Conservation (phyloP, 2,888 invertebrate genomes). For the Teleogryllus oceanicus region DNA sequence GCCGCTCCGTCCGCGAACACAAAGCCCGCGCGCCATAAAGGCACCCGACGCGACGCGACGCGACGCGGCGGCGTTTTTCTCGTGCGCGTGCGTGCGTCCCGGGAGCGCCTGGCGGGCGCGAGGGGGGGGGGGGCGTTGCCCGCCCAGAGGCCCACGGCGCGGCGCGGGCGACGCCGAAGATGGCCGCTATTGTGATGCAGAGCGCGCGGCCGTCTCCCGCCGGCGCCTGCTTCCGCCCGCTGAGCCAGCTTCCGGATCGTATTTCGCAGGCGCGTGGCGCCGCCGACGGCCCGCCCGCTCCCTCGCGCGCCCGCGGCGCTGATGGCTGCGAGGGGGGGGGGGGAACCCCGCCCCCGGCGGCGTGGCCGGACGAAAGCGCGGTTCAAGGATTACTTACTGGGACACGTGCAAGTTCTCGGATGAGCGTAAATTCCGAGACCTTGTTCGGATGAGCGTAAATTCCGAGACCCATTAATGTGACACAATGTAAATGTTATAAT, state of each 20-base stretch:
- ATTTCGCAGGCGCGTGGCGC: slow-evolving; percentile 18
- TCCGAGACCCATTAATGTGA: no score
- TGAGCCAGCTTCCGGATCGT: slow-evolving; percentile 18
- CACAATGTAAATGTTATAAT: no score
- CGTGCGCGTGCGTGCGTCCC: background rate
- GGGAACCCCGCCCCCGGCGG: no score
- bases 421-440: no score
- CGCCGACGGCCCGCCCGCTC: background rate
- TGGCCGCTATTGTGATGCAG: slow-evolving; percentile 8
- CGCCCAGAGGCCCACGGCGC: no score
- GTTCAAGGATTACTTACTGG: no score
- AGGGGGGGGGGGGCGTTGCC: no score
- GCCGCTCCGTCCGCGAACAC: background rate
- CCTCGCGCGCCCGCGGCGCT: slow-evolving; percentile 3
- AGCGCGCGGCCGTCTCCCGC: background rate
- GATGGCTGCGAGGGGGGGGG: background rate
- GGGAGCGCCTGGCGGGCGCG: no score
- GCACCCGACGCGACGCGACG: background rate
- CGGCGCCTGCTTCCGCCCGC: background rate
- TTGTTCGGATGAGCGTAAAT: no score
- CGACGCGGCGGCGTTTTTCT: background rate
- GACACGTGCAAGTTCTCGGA: no score
- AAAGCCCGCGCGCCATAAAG: background rate
- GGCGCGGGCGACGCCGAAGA: background rate
- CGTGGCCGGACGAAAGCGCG: no score